These are phyloP conservation scores for Oncorhynchus keta DNA, from an alignment of 2,113 vertebrate genomes.

Conservation along the genomic window DNA sequence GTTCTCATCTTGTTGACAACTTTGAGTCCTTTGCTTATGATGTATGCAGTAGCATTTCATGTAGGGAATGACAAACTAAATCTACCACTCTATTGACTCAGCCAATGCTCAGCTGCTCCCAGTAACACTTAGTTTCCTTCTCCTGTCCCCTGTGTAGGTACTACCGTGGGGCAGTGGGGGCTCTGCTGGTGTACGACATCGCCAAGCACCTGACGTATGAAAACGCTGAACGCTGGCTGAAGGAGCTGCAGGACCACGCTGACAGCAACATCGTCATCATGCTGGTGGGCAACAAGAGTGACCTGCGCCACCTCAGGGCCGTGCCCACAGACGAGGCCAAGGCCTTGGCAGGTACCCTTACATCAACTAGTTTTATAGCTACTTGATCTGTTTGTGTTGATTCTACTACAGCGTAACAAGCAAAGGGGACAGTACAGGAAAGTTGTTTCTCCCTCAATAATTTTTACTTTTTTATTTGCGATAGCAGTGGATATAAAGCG, in stretches of 20 bases:
- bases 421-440: no score
- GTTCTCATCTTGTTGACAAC: background rate
- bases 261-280: constrained; percentile 87
- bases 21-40: background rate
- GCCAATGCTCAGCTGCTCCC: background rate
- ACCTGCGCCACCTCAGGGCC: constrained; percentile 79
- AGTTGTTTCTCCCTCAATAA: no score
- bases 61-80: background rate
- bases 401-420: no score
- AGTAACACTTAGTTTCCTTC: background rate
- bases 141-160: constrained; percentile 67
- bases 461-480: background rate
- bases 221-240: constrained; percentile 84
- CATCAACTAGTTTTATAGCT: no score
- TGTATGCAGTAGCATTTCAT: background rate
- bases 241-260: constrained; percentile 86
- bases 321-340: constrained; percentile 82
- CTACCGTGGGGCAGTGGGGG: constrained; percentile 83
- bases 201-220: constrained; percentile 87
- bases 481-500: background rate
- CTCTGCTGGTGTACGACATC: constrained; percentile 84
- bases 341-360: constrained; percentile 76
- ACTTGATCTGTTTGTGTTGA: background rate
- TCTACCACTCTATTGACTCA: background rate
- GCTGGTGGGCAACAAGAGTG: constrained; percentile 87